Percentiles rank a stretch among this genome's conserved stretches.
Evolutionary conservation across 2,113 vertebrate species (phyloP).

Genomic region (Callaeas wilsoni): DNA sequence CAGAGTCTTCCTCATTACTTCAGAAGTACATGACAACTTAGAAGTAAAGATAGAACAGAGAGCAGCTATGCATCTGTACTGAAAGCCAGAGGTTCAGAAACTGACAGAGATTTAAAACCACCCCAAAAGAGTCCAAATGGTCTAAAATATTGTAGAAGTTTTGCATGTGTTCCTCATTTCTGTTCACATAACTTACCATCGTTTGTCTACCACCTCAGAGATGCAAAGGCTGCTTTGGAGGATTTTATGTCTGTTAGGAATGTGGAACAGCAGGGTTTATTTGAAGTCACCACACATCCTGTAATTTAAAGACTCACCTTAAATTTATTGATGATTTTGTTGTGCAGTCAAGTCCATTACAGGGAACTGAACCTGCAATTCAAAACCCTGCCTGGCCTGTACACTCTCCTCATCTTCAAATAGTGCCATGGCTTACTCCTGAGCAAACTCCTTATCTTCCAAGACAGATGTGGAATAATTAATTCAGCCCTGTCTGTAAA

Average conservation of each 20-base stretch:
- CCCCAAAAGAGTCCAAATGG: not conserved
- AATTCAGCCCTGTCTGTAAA: not conserved
- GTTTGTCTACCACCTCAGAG: not conserved
- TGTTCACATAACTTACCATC: not conserved
- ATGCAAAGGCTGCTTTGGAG: not conserved
- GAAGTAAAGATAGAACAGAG: rapidly evolving
- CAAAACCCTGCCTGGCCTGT: not conserved
- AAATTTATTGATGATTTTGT: not conserved
- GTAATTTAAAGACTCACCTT: not conserved
- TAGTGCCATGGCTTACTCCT: not conserved
- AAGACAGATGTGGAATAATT: not conserved
- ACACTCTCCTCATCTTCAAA: not conserved
- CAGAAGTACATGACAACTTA: not conserved
- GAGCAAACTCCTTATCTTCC: not conserved
- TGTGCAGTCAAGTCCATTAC: not conserved
- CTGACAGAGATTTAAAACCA: not conserved
- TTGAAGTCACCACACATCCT: not conserved
- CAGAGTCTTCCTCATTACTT: not conserved
- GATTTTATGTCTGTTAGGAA: not conserved
- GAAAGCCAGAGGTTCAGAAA: not conserved
- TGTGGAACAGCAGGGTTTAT: not conserved
- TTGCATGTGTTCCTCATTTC: not conserved
- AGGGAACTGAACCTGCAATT: not conserved
- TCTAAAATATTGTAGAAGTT: not conserved
- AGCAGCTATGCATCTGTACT: rapidly evolving